Percentiles rank a stretch among this genome's conserved stretches.
These are phyloP conservation scores for Drosophila ficusphila DNA, from an alignment of 1,140 invertebrate species.

Conservation along the genomic window DNA sequence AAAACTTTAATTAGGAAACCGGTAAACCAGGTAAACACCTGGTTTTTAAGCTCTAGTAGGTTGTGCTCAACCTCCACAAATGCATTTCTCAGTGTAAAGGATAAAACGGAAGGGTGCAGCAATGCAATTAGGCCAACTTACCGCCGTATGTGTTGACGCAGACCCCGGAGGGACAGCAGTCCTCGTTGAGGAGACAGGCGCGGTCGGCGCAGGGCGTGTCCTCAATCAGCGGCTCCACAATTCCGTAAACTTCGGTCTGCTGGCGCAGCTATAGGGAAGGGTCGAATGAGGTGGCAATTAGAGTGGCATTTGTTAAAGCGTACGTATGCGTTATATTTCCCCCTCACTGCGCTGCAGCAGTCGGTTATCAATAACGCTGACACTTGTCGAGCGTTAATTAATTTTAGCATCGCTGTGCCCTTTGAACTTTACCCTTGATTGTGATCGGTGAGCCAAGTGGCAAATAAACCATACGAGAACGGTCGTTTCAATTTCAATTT, in stretches of 20 bases:
- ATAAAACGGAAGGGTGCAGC: too few relatives aligned
- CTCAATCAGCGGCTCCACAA: constrained; percentile 85
- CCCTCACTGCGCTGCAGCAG: background rate
- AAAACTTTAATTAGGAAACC: too few relatives aligned
- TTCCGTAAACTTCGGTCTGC: constrained; percentile 82
- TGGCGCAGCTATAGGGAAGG: constrained; percentile 41
- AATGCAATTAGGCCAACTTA: constrained; percentile 81
- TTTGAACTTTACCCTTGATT: constrained; percentile 33
- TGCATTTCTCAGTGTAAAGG: background rate
- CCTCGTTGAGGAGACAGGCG: constrained; percentile 89
- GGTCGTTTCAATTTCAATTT: constrained; percentile 18
- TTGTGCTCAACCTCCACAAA: too few relatives aligned
- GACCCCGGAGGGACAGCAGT: constrained; percentile 90
- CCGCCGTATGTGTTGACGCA: constrained; percentile 90
- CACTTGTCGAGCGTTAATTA: constrained; percentile 25
- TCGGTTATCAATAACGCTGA: constrained; percentile 31
- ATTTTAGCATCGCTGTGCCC: constrained; percentile 26
- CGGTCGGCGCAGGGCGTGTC: constrained; percentile 88
- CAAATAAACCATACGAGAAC: background rate
- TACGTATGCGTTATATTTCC: constrained; percentile 45
- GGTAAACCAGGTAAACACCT: too few relatives aligned
- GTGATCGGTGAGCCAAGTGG: background rate
- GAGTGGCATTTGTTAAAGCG: constrained; percentile 12
- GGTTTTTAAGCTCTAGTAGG: too few relatives aligned
- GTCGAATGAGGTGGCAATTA: constrained; percentile 48